Conservation (phyloP, 2,888 invertebrate species). For the Scrobipalpa costella region DNA sequence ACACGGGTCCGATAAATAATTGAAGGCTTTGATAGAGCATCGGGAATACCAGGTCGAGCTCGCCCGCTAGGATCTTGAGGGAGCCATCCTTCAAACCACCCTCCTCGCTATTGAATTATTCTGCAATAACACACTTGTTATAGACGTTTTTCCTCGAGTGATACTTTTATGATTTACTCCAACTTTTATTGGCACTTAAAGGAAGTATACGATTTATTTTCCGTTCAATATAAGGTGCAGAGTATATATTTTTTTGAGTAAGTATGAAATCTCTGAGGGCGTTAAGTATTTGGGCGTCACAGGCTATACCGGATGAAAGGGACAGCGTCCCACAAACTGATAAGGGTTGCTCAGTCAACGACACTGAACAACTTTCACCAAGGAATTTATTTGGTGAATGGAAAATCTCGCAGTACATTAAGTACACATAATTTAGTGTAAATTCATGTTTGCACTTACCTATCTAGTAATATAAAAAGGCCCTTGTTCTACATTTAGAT, state of each 20-base stretch:
- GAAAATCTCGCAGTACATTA: no score
- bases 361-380: no score
- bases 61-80: conserved; percentile 64
- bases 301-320: no score
- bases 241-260: conserved; percentile 78
- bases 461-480: no score
- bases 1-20: conserved; percentile 81
- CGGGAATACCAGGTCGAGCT: conserved; percentile 71
- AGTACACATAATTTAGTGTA: no score
- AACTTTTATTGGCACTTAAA: conserved; percentile 81
- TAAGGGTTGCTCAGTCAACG: no score
- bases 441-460: no score
- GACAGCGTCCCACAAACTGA: no score
- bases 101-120: conserved; percentile 78
- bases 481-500: no score
- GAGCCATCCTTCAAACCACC: conserved; percentile 76
- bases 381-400: no score
- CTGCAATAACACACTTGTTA: conserved; percentile 81
- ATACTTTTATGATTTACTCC: conserved; percentile 81
- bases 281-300: conserved; percentile 63
- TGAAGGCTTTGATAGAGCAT: conserved; percentile 78
- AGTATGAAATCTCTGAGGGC: conserved; percentile 61
- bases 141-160: conserved; percentile 78
- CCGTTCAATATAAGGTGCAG: conserved; percentile 77
- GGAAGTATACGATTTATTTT: conserved; percentile 80